Evolutionary conservation across 35 echinoderm and acorn worm species (phyloP), one percentile per base, ranked within the genome.

Genomic region (Heliocidaris erythrogramma): DNA sequence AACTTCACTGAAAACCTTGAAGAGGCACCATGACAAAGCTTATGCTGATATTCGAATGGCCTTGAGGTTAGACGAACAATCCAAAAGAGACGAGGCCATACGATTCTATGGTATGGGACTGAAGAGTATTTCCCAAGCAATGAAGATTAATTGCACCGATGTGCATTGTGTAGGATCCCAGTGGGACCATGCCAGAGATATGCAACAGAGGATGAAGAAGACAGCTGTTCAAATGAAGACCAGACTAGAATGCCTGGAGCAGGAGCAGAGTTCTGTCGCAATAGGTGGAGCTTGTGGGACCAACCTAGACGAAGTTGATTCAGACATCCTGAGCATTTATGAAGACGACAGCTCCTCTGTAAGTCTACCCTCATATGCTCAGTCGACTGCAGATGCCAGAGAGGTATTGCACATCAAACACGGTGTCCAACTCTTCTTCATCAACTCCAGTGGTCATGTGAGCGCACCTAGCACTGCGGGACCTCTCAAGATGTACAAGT

Each of bases 161-260:
- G 7, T 93, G 32, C 53, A 87, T 29, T 89, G 86, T 30, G n/a
- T 24, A 50, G 97, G 96, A 59, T 65, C 92, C 7, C 50, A 96
- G 17, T 97, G 97, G 94, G 93, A 97, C 30, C 14, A 86, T 18
- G 98, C 96, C 27, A 18, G 94, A 14, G 31, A 29, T 30, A 93
- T 99, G 94, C 98, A 99, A 85, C 84, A 96, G 30, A 96, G 97
- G 94, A 99, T 99, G 98, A 94, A 90, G 93, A 99, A 97, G 78
- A 97, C 98, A 30, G 95, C 94, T 4, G 92, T n/a, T 5, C 98
- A 99, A 85, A 99, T 99, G 94, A 99, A 99, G 91, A 47, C 96
- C 7, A 96, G 98, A 86, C 88, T 99, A 13, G 98, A 99, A 94
- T 78, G 92, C 48, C 85, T 99, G 47, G 98, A 97, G 94, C 84